These are phyloP conservation scores for Callyntrura sp. DNA, from an alignment of 2,888 invertebrate genomes.

Conservation along the genomic window DNA sequence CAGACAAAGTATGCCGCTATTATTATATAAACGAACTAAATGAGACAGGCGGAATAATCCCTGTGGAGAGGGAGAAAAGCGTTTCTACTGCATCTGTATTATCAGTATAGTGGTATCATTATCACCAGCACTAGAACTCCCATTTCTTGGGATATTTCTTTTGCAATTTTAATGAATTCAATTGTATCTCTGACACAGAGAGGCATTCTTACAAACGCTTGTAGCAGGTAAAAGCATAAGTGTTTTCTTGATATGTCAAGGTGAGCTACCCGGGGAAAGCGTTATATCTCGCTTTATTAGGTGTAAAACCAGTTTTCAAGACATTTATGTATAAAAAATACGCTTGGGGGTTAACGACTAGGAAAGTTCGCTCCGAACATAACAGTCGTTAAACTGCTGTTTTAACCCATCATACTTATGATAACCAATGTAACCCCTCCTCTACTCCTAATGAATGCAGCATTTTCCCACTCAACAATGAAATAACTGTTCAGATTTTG, in stretches of 20 bases:
- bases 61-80: neutral
- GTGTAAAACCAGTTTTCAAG: neutral
- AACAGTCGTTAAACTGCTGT: neutral
- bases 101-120: neutral
- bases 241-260: neutral
- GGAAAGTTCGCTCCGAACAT: neutral
- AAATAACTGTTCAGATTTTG: too few relatives aligned
- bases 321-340: neutral
- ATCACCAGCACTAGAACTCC: neutral
- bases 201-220: neutral
- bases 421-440: too few relatives aligned
- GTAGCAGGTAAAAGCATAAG: too few relatives aligned
- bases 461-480: too few relatives aligned
- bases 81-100: neutral
- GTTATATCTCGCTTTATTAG: neutral
- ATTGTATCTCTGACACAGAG: neutral
- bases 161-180: slow-evolving; percentile 48
- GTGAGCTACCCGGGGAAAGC: neutral
- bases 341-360: neutral
- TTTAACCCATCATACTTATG: too few relatives aligned
- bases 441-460: too few relatives aligned
- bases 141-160: slow-evolving; percentile 3
- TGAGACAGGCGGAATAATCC: neutral
- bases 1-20: slow-evolving; percentile 4
- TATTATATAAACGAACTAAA: neutral